phyloP scores from a whole-genome alignment of 2,888 invertebrate genomes.

The Amblyjoppa fuscipennis region DNA sequence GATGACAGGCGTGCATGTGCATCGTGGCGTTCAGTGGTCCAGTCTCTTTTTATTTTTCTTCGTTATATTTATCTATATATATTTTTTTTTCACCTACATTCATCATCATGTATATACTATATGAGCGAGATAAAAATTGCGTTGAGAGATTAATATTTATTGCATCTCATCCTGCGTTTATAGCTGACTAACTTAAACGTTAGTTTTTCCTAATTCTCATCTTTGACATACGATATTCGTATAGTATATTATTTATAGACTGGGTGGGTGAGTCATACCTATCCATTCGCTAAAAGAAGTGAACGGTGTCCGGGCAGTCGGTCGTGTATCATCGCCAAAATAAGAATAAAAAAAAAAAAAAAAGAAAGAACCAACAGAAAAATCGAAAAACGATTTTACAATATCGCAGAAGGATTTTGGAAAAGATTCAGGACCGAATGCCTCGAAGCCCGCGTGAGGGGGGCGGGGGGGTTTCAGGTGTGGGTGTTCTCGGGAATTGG shows the following conservation, averaged over 20 bases:
- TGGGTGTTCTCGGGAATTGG: constrained; percentile 71
- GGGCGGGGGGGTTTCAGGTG: constrained; percentile 69
- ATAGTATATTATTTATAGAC: constrained; percentile 38
- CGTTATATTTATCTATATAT: not conserved
- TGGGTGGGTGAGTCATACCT: constrained; percentile 61
- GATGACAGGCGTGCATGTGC: constrained; percentile 69
- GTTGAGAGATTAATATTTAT: constrained; percentile 16
- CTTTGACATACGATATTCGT: constrained; percentile 18
- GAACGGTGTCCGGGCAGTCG: constrained; percentile 64
- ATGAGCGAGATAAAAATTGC: constrained; percentile 28
- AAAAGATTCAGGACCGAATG: constrained; percentile 67
- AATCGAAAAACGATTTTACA: not conserved
- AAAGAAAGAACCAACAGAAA: constrained; percentile 36
- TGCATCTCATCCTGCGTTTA: constrained; percentile 28
- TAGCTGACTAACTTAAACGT: constrained; percentile 27
- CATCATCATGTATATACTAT: constrained; percentile 35
- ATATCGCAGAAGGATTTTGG: constrained; percentile 23
- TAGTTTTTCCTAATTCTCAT: constrained; percentile 43
- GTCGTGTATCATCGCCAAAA: constrained; percentile 49
- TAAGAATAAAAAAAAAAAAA: constrained; percentile 37
- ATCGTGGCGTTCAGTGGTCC: constrained; percentile 62
- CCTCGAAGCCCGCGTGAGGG: constrained; percentile 64
- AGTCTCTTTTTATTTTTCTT: constrained; percentile 40
- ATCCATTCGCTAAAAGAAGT: constrained; percentile 67
- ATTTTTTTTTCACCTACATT: constrained; percentile 35